Base-by-base conservation (phyloP, 2,797 vertebrate species). In the Enteromius argenteus region DNA sequence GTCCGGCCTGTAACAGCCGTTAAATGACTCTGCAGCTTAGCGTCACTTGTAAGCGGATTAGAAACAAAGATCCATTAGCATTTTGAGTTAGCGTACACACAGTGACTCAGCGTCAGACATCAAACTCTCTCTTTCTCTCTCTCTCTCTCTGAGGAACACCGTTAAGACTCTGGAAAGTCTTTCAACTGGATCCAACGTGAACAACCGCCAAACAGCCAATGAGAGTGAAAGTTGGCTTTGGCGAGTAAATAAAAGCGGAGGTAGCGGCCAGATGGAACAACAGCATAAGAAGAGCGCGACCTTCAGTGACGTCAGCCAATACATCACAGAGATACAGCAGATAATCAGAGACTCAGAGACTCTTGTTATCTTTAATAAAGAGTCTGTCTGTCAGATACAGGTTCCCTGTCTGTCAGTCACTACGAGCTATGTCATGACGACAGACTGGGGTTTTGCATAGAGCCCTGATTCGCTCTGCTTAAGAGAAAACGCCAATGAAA, bases 21-120 rank as follows among this genome's bases (percentile, higher is more conserved):
- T 72, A 81, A 81, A 81, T 81, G 67, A 81, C 79, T 72, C 66
- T 58, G 67, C 30, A 81, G 79, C 51, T 87, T 85, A 85, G 76
- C 3, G 46, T 37, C 60, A 62, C 76, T 80, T 81, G 71, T 87
- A 82, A 87, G 32, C 72, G 77, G 84, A 85, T 85, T 80, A 85
- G 71, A 73, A 60, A 81, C 9, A 66, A 77, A 69, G 81, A 85
- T 73, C 60, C 84, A 87, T 87, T 85, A 87, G 80, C 86, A 83
- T 82, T 51, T 49, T 13, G 68, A 60, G 67, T 84, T 68, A 78
- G 37, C 23, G 27, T 68, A 49, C 62, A 58, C 49, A 58, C 74
- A 75, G 21, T 81, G 80, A 79, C 56, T 67, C 56, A 56, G 46
- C 58, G 69, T 19, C 30, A 72, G 27, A 77, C 72, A 78, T 80